Evolutionary conservation across 2,113 vertebrate genomes (phyloP).

Genomic region (Macrotis lagotis): DNA sequence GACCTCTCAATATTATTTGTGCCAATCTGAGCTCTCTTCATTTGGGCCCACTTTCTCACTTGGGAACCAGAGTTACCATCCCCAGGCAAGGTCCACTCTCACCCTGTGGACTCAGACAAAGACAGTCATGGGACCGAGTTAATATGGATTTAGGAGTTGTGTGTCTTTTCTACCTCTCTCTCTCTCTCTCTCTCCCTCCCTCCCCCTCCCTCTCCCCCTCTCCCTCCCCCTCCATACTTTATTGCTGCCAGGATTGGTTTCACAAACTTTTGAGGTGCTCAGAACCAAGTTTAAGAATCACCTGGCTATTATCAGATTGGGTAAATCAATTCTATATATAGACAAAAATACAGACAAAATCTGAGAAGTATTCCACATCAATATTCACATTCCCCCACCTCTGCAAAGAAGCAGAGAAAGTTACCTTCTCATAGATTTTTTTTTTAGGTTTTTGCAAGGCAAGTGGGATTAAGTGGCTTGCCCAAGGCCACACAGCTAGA

Average conservation of each 20-base stretch:
- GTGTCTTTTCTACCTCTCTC: slow-evolving; percentile 75
- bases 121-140: slow-evolving; percentile 83
- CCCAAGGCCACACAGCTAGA: no score
- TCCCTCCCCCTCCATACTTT: slow-evolving; percentile 45
- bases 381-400: background rate
- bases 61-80: slow-evolving; percentile 34
- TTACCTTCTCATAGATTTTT: background rate
- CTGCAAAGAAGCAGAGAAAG: background rate
- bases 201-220: slow-evolving; percentile 73
- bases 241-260: slow-evolving; percentile 64
- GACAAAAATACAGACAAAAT: background rate
- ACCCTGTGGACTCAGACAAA: background rate
- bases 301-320: slow-evolving; percentile 81
- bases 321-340: slow-evolving; percentile 85
- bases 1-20: slow-evolving; percentile 80
- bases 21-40: slow-evolving; percentile 45
- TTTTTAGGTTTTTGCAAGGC: no score
- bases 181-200: slow-evolving; percentile 67
- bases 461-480: no score
- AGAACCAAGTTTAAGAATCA: slow-evolving; percentile 78
- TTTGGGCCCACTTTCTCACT: slow-evolving; percentile 50
- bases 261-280: slow-evolving; percentile 40
- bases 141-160: slow-evolving; percentile 74
- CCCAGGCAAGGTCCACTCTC: slow-evolving; percentile 46
- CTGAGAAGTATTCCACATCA: background rate